These are phyloP conservation scores for Sitophilus oryzae DNA, from an alignment of 1,140 invertebrate genomes.

Conservation along the genomic window DNA sequence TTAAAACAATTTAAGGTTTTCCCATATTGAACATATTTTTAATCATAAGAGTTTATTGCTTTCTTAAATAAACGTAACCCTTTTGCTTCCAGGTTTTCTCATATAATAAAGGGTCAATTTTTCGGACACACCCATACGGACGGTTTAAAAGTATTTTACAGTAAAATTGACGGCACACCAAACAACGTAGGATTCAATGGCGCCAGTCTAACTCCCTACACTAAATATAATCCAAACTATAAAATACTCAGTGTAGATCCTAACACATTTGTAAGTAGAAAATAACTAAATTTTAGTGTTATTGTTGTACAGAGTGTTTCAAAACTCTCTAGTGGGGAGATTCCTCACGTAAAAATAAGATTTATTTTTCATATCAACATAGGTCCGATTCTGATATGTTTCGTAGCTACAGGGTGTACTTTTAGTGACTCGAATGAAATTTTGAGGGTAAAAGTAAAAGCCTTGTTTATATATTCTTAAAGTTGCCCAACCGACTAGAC, in stretches of 20 bases:
- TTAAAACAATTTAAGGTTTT: too few relatives aligned
- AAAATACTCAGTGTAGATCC: constrained; percentile 64
- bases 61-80: not conserved
- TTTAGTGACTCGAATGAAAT: too few relatives aligned
- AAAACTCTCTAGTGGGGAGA: too few relatives aligned
- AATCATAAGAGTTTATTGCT: too few relatives aligned
- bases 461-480: too few relatives aligned
- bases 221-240: constrained; percentile 74
- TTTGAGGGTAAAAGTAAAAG: too few relatives aligned
- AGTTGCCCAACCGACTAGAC: too few relatives aligned
- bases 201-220: constrained; percentile 64
- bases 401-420: too few relatives aligned
- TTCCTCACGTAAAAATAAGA: too few relatives aligned
- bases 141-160: constrained; percentile 64
- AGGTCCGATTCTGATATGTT: too few relatives aligned
- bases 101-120: constrained; percentile 69
- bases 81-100: constrained; percentile 39
- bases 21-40: not conserved
- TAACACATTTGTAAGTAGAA: constrained; percentile 51
- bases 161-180: constrained; percentile 35
- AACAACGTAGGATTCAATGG: constrained; percentile 69
- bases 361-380: too few relatives aligned
- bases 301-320: not conserved
- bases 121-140: constrained; percentile 77
- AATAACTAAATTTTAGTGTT: not conserved